phyloP scores from a whole-genome alignment of 2,797 vertebrate genomes.

The Psittacula echo region DNA sequence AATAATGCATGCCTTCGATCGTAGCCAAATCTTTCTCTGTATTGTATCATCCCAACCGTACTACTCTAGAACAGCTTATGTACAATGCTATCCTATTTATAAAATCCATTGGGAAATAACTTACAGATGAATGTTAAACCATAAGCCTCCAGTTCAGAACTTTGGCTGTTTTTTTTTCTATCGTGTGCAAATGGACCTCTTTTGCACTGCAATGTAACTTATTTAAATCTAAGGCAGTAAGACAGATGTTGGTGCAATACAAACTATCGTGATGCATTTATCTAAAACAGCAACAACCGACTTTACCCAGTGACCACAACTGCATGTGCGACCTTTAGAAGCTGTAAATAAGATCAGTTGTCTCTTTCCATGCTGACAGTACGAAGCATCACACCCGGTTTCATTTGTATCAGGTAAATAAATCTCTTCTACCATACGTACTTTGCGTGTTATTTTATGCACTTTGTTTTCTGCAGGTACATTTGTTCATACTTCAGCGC shows the following conservation, averaged over 20 bases:
- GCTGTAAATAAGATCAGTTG: slow-evolving; percentile 79
- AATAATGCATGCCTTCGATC: slow-evolving; percentile 82
- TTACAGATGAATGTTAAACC: slow-evolving; percentile 76
- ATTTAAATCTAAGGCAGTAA: slow-evolving; percentile 81
- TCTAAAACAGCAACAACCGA: slow-evolving; percentile 52
- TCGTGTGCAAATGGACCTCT: slow-evolving; percentile 76
- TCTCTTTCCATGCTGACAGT: slow-evolving; percentile 77
- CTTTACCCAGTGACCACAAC: slow-evolving; percentile 56
- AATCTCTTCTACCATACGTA: slow-evolving; percentile 80
- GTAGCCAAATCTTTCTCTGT: slow-evolving; percentile 77
- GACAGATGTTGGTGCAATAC: slow-evolving; percentile 83
- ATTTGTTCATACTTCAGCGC: neutral
- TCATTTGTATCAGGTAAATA: slow-evolving; percentile 84
- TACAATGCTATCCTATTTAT: slow-evolving; percentile 85
- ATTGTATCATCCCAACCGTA: slow-evolving; percentile 72
- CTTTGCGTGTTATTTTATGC: slow-evolving; percentile 48
- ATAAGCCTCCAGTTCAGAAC: slow-evolving; percentile 74
- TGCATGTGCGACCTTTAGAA: slow-evolving; percentile 79
- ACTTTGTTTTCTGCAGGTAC: slow-evolving; percentile 43
- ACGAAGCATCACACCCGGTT: slow-evolving; percentile 73
- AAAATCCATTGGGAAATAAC: slow-evolving; percentile 64
- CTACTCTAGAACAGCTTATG: slow-evolving; percentile 79
- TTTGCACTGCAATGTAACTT: slow-evolving; percentile 84
- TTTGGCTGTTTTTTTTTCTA: slow-evolving; percentile 33
- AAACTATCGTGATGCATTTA: slow-evolving; percentile 78